Percentiles rank a stretch among this genome's conserved stretches.
phyloP scores from a whole-genome alignment of 1,140 invertebrate genomes.

The Gryllus bimaculatus region DNA sequence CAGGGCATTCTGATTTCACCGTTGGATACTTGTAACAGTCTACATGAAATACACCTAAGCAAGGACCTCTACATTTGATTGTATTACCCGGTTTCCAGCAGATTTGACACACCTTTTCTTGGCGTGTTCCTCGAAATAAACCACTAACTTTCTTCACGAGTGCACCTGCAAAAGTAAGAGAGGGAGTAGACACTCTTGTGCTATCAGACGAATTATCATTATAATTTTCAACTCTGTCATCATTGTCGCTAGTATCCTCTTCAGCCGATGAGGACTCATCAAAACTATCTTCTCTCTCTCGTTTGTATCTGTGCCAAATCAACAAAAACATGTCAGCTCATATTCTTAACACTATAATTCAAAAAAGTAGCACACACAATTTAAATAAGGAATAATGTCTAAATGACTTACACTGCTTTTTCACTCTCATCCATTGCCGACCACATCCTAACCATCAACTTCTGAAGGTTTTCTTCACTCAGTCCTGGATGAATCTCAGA shows the following conservation, averaged over 20 bases:
- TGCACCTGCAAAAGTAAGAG: background rate
- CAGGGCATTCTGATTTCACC: background rate
- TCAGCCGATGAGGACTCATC: background rate
- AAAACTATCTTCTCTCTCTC: background rate
- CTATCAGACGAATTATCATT: background rate
- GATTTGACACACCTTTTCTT: constrained; percentile 54
- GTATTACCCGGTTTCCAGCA: constrained; percentile 50
- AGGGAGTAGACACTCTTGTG: background rate
- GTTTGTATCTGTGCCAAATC: background rate
- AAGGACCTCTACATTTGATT: constrained; percentile 51
- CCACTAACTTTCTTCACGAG: constrained; percentile 8
- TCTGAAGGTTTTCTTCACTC: constrained; percentile 15
- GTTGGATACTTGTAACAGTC: constrained; percentile 34
- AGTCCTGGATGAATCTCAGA: constrained; percentile 15
- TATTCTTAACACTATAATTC: background rate
- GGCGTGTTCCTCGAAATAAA: constrained; percentile 18
- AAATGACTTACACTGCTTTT: constrained; percentile 10
- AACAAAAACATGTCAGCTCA: background rate
- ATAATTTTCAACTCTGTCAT: background rate
- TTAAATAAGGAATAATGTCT: too few relatives aligned
- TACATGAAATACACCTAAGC: constrained; percentile 42
- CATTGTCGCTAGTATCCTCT: background rate
- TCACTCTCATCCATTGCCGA: background rate
- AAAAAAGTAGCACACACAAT: too few relatives aligned
- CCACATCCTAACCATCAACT: background rate